Base-by-base conservation (phyloP, 2,797 vertebrate species). In the Dermochelys coriacea region DNA sequence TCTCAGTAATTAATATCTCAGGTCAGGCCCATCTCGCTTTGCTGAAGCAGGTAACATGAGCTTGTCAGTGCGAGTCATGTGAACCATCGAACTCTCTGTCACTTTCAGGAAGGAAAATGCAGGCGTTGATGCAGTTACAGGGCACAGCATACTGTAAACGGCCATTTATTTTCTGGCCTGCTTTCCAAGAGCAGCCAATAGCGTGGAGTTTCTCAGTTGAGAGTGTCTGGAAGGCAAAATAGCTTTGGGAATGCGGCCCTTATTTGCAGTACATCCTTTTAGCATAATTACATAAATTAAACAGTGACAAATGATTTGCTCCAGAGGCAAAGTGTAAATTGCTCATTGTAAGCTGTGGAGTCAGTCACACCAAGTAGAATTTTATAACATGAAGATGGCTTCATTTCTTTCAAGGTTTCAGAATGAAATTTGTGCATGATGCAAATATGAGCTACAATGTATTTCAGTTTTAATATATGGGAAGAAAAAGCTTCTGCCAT, bases 401-500 rank as follows among this genome's bases (percentile, higher is more conserved):
- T 97, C 94, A 88, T 92, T 89, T 93, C 64, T 77, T 96, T 82
- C 57, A 80, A 71, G 57, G 57, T 78, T 61, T 8, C 79, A 82
- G 34, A 85, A 83, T 91, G 87, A 95, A 86, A 96, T 37, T 25
- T 92, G 55, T 89, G 57, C 80, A 77, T 93, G 85, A 75, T 89
- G 64, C 80, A 96, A 92, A 59, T 93, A 94, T 74, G 23, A 97
- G 41, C 93, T 89, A 85, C 82, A 91, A 86, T 57, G 55, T 18
- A 93, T 49, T 68, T 88, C 92, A 87, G 89, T 91, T 92, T 74
- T 84, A 61, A 87, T 92, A 95, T 93, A 92, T 95, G 71, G 77
- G 6, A 96, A 91, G 94, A 96, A 97, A 97, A 89, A 96, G 88
- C 37, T 94, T 95, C 83, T 84, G 27, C 94, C 84, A 94, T 96